Percentiles rank a stretch among this genome's conserved stretches.
Conservation (phyloP, 2,888 invertebrate species). For the Troides aeacus region DNA sequence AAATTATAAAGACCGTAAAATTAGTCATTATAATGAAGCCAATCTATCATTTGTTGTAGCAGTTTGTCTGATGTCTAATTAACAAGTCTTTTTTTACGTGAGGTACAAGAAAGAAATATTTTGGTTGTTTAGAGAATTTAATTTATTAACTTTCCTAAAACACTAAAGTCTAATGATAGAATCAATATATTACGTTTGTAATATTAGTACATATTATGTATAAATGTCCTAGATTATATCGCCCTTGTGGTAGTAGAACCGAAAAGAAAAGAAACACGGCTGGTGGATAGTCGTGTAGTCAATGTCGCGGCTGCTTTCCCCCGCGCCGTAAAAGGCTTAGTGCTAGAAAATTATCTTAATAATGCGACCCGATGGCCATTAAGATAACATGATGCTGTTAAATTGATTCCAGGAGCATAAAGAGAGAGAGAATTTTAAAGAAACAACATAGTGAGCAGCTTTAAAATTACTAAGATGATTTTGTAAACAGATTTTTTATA, state of each 20-base stretch:
- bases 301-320: constrained; percentile 21
- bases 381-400: constrained; percentile 11
- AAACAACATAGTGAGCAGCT: background rate
- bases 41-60: background rate
- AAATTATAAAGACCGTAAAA: background rate
- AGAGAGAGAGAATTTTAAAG: background rate
- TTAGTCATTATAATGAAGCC: background rate
- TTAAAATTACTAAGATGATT: background rate
- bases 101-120: background rate
- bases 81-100: background rate
- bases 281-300: constrained; percentile 11
- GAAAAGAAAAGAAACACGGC: constrained; percentile 7
- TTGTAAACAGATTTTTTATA: no score
- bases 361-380: constrained; percentile 5
- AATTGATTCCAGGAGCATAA: background rate
- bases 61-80: background rate
- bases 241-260: background rate
- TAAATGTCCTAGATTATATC: background rate
- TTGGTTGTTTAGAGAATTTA: background rate
- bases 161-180: no score
- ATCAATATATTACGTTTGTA: no score
- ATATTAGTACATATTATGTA: no score
- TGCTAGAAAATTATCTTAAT: constrained; percentile 22
- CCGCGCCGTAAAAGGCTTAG: constrained; percentile 12
- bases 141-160: no score